Evolutionary conservation across 1,140 invertebrate genomes (phyloP).

Genomic region (Nomia melanderi): DNA sequence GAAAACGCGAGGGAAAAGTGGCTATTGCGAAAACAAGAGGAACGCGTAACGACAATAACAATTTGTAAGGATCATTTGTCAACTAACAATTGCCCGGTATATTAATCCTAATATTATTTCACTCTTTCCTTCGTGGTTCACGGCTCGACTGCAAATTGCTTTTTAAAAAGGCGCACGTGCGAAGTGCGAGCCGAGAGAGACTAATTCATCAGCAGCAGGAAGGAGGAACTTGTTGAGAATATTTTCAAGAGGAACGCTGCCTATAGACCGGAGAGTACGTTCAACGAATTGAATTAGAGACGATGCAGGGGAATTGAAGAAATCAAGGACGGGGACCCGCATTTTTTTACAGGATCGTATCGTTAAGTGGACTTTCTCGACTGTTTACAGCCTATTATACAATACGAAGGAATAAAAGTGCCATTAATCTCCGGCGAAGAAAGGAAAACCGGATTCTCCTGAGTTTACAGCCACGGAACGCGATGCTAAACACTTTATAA

Average conservation of each 20-base stretch:
- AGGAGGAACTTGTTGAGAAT: background rate
- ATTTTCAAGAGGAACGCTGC: background rate
- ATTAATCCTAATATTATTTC: too few relatives aligned
- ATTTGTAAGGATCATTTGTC: too few relatives aligned
- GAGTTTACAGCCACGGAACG: too few relatives aligned
- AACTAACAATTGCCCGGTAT: too few relatives aligned
- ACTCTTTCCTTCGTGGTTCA: too few relatives aligned
- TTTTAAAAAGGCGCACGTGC: background rate
- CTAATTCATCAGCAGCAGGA: background rate
- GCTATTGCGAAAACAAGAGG: too few relatives aligned
- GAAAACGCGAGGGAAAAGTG: too few relatives aligned
- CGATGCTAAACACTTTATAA: too few relatives aligned
- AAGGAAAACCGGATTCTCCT: background rate
- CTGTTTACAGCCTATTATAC: background rate
- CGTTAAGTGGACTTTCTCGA: background rate
- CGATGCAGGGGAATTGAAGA: background rate
- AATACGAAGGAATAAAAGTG: background rate
- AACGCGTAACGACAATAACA: too few relatives aligned
- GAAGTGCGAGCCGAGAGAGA: background rate
- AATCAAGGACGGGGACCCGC: background rate
- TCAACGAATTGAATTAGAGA: slow-evolving; percentile 12
- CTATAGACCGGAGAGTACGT: background rate
- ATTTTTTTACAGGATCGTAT: background rate
- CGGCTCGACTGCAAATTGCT: background rate
- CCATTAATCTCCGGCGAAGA: background rate